Evolutionary conservation across 2,797 vertebrate genomes (phyloP).

Genomic region (Macrochelys suwanniensis): DNA sequence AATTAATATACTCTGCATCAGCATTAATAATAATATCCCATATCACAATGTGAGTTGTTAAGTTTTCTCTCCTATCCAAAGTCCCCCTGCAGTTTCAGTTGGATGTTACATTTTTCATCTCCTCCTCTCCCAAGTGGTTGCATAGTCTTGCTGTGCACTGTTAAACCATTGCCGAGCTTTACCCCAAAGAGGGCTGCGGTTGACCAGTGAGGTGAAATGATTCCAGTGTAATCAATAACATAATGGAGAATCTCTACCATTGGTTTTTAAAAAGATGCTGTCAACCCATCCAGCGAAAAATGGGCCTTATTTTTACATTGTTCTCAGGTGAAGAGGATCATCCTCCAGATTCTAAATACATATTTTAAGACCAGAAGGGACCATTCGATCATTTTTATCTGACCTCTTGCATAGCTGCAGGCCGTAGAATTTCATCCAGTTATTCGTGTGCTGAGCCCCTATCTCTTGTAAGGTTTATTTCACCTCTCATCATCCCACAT

Average conservation of each 20-base stretch:
- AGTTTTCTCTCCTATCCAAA: neutral
- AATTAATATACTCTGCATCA: accelerated
- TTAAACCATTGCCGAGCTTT: neutral
- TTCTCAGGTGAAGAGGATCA: neutral
- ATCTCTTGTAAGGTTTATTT: neutral
- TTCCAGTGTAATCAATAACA: neutral
- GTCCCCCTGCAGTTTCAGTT: accelerated
- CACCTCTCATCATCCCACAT: neutral
- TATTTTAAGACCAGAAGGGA: neutral
- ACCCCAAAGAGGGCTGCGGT: neutral
- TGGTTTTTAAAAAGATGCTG: neutral
- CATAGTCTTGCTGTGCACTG: accelerated
- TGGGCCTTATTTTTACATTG: neutral
- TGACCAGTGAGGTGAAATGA: neutral
- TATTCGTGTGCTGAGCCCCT: neutral
- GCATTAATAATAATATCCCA: accelerated
- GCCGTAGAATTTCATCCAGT: neutral
- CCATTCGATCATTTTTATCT: neutral
- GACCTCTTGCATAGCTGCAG: neutral
- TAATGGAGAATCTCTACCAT: accelerated
- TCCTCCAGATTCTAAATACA: neutral
- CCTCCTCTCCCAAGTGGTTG: accelerated
- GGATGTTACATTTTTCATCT: neutral
- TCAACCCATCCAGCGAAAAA: neutral
- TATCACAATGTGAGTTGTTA: accelerated